These are phyloP conservation scores for Spea multiplicata DNA, from an alignment of 2,113 vertebrate genomes.

Conservation along the genomic window DNA sequence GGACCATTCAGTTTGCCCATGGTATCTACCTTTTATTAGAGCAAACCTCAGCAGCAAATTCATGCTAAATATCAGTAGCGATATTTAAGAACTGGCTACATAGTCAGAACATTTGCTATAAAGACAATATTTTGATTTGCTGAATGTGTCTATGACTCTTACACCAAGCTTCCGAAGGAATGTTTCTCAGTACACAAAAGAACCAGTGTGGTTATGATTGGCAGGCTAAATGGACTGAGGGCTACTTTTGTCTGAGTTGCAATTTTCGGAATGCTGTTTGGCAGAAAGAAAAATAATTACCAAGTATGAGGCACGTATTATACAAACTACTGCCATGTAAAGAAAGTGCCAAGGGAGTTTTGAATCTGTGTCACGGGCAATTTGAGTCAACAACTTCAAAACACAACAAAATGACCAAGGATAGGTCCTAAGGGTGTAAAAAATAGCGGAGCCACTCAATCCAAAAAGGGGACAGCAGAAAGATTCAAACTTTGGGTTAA, in stretches of 20 bases:
- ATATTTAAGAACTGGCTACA: not conserved
- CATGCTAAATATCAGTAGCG: not conserved
- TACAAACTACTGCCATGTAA: constrained; percentile 20
- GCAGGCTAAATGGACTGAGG: constrained; percentile 31
- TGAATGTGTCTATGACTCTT: not conserved
- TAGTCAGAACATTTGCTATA: not conserved
- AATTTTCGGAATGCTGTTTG: constrained; percentile 36
- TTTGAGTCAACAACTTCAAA: constrained; percentile 17
- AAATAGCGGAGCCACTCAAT: not conserved
- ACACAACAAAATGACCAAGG: constrained; percentile 9
- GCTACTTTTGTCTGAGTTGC: constrained; percentile 25
- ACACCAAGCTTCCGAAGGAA: not conserved
- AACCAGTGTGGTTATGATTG: constrained; percentile 19
- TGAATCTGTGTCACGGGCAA: constrained; percentile 16
- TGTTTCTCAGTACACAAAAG: not conserved
- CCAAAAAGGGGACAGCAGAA: not conserved
- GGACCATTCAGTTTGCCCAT: no score
- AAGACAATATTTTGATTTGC: not conserved
- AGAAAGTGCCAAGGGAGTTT: constrained; percentile 20
- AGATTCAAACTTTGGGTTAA: constrained; percentile 1
- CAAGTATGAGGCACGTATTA: constrained; percentile 23
- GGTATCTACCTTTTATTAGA: no score
- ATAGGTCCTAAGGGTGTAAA: constrained; percentile 7
- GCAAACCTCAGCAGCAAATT: not conserved
- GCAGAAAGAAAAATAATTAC: constrained; percentile 34